Conservation (phyloP, 2,888 invertebrate species). For the Octodonta nipae region DNA sequence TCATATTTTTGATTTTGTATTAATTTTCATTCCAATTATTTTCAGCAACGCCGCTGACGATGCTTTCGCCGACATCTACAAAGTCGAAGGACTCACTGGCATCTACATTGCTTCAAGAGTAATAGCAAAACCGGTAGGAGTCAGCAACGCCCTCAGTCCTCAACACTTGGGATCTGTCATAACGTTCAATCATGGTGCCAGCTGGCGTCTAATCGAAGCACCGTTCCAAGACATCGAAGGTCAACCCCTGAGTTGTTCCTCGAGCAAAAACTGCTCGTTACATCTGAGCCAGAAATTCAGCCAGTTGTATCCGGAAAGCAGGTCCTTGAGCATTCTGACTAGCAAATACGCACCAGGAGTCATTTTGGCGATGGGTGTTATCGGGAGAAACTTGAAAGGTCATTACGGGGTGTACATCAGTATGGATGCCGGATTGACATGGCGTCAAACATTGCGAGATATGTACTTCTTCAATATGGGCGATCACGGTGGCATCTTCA, state of each 20-base stretch:
- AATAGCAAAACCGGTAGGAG: conserved; percentile 36
- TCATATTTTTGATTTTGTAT: neutral
- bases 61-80: conserved; percentile 75
- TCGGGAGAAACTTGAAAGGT: conserved; percentile 65
- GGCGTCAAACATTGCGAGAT: conserved; percentile 61
- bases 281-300: conserved; percentile 80
- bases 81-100: conserved; percentile 73
- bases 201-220: conserved; percentile 64
- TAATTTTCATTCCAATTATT: conserved; percentile 2
- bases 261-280: conserved; percentile 60
- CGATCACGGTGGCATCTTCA: conserved; percentile 78
- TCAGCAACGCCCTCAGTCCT: conserved; percentile 45
- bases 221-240: conserved; percentile 58
- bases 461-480: conserved; percentile 79
- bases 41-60: conserved; percentile 63
- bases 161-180: conserved; percentile 69
- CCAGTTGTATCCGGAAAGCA: conserved; percentile 66
- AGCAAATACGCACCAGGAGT: conserved; percentile 79
- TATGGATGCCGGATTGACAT: conserved; percentile 67
- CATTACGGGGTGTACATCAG: conserved; percentile 70
- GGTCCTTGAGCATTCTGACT: conserved; percentile 69
- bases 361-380: conserved; percentile 73
- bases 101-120: conserved; percentile 82
- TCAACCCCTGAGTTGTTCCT: conserved; percentile 49
- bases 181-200: conserved; percentile 74